phyloP scores from a whole-genome alignment of 1,140 invertebrate species.

The Panagrolaimus sp. region DNA sequence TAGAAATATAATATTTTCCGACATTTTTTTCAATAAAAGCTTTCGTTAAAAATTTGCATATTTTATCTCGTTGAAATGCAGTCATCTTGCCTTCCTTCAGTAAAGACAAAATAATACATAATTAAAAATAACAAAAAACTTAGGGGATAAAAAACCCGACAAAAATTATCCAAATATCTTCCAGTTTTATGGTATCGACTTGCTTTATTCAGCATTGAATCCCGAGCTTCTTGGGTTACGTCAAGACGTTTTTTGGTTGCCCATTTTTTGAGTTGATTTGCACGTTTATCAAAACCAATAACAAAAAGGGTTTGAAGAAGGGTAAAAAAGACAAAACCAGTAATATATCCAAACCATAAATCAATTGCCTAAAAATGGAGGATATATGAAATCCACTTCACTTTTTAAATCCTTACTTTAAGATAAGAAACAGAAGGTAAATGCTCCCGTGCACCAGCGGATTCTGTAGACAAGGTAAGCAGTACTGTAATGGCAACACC shows the following conservation, averaged over 20 bases:
- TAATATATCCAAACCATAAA: slow-evolving; percentile 59
- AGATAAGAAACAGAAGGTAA: slow-evolving; percentile 58
- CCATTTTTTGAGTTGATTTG: slow-evolving; percentile 56
- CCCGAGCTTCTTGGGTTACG: slow-evolving; percentile 53
- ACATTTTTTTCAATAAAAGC: too few relatives aligned
- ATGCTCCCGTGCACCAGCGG: slow-evolving; percentile 57
- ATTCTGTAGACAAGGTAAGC: slow-evolving; percentile 56
- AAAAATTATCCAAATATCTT: slow-evolving; percentile 57
- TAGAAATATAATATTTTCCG: too few relatives aligned
- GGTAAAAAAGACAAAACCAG: slow-evolving; percentile 58
- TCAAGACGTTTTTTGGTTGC: slow-evolving; percentile 53
- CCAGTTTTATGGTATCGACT: slow-evolving; percentile 56
- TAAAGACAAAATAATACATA: slow-evolving; percentile 59
- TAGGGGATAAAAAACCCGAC: slow-evolving; percentile 57
- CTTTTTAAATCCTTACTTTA: slow-evolving; percentile 38
- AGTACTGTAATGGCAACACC: slow-evolving; percentile 58
- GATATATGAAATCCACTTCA: neutral
- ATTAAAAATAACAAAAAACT: slow-evolving; percentile 55
- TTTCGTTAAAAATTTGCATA: slow-evolving; percentile 1
- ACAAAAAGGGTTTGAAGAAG: slow-evolving; percentile 57
- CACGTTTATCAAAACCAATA: slow-evolving; percentile 58
- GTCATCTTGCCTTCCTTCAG: slow-evolving; percentile 57
- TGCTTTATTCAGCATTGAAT: slow-evolving; percentile 50
- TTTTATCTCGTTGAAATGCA: slow-evolving; percentile 48
- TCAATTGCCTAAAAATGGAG: slow-evolving; percentile 50